Conservation (phyloP, 2,888 invertebrate genomes). For the Stenurella melanura region DNA sequence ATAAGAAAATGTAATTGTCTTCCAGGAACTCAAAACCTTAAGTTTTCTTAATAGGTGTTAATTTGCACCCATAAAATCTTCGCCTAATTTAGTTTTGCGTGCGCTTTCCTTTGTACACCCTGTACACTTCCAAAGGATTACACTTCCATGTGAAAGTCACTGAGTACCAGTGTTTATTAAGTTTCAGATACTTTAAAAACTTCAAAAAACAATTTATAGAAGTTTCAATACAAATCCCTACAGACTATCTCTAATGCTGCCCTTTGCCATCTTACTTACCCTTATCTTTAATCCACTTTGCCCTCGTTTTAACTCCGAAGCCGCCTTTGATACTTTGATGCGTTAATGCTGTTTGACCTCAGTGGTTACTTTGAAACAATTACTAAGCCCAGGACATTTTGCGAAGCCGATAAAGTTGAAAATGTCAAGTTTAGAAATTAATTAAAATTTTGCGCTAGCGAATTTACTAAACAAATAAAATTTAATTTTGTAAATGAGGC, state of each 20-base stretch:
- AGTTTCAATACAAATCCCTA: constrained; percentile 51
- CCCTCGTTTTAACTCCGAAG: constrained; percentile 46
- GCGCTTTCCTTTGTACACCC: too few species aligned
- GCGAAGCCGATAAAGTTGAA: constrained; percentile 7
- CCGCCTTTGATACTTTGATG: constrained; percentile 51
- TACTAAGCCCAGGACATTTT: constrained; percentile 34
- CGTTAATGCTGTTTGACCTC: constrained; percentile 49
- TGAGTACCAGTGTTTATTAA: constrained; percentile 3
- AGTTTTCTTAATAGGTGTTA: too few species aligned
- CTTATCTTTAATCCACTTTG: constrained; percentile 54
- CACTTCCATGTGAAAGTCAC: background rate
- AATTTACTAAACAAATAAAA: too few species aligned
- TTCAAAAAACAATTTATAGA: constrained; percentile 46
- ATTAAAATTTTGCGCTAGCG: constrained; percentile 14
- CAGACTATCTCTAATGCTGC: constrained; percentile 47
- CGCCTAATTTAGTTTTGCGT: too few species aligned
- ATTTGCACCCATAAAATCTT: too few species aligned
- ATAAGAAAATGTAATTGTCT: too few species aligned
- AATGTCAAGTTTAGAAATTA: constrained; percentile 23
- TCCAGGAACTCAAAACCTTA: too few species aligned
- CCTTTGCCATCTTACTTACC: constrained; percentile 52
- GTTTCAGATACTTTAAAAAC: constrained; percentile 40
- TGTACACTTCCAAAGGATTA: constrained; percentile 4
- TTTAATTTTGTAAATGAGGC: too few species aligned
- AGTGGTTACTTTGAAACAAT: constrained; percentile 46